Evolutionary conservation across 2,888 invertebrate genomes (phyloP).

Genomic region (Clusia tigrina): DNA sequence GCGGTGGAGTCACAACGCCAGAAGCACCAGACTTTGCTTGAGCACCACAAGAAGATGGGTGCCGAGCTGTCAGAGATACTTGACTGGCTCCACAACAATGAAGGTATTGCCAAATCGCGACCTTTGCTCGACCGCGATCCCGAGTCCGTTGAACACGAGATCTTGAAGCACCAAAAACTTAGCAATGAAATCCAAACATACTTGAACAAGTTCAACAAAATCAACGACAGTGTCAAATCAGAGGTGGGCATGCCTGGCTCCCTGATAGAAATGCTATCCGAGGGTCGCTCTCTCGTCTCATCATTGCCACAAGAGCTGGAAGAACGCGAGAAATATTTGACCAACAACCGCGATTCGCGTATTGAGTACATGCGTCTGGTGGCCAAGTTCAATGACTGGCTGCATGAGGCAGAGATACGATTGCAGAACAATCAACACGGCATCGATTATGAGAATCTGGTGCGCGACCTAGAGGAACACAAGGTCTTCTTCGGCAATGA

Average conservation of each 20-base stretch:
- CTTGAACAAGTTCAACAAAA: conserved; percentile 73
- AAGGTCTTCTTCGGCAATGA: conserved; percentile 86
- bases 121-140: conserved; percentile 82
- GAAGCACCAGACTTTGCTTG: conserved; percentile 86
- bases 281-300: conserved; percentile 79
- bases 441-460: conserved; percentile 86
- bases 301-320: conserved; percentile 82
- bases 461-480: conserved; percentile 84
- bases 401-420: conserved; percentile 81
- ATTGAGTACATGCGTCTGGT: conserved; percentile 80
- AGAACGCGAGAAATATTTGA: conserved; percentile 81
- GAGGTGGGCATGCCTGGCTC: conserved; percentile 84
- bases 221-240: conserved; percentile 76
- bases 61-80: conserved; percentile 83
- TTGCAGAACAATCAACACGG: conserved; percentile 82
- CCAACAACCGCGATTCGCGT: conserved; percentile 78
- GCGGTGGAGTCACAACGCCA: conserved; percentile 85
- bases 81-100: conserved; percentile 84
- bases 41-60: conserved; percentile 86
- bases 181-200: conserved; percentile 75
- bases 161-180: conserved; percentile 78
- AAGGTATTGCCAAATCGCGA: conserved; percentile 81
- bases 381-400: conserved; percentile 82
- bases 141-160: conserved; percentile 80
- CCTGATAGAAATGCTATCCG: conserved; percentile 83